Evolutionary conservation across 37 sponge, comb jelly and placozoan genomes (phyloP).

Genomic region (Ianthella basta): DNA sequence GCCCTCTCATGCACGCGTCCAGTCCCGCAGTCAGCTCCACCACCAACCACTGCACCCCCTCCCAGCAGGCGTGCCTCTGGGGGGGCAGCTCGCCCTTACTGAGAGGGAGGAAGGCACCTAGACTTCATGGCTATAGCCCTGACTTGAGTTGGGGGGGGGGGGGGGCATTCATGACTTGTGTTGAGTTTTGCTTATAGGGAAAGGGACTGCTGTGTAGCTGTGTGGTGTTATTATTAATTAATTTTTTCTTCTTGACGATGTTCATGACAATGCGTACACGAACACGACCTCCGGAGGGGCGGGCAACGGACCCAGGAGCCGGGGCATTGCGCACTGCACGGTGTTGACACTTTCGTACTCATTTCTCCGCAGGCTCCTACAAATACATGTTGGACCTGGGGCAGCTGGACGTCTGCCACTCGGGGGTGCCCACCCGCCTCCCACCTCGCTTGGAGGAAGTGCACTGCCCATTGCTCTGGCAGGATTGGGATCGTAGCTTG

Average conservation of each 20-base stretch:
- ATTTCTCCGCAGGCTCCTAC: slow-evolving; percentile 1
- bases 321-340: too few species aligned
- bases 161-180: too few species aligned
- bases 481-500: neutral
- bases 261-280: too few species aligned
- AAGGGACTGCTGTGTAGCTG: too few species aligned
- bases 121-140: neutral
- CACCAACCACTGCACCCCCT: too few species aligned
- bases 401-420: slow-evolving; percentile 10
- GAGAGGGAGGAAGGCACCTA: too few species aligned
- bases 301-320: too few species aligned
- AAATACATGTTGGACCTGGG: slow-evolving; percentile 1
- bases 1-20: slow-evolving; percentile 3
- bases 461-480: neutral
- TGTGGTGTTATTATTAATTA: too few species aligned
- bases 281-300: too few species aligned
- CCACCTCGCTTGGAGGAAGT: neutral
- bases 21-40: neutral
- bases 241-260: too few species aligned
- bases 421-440: neutral
- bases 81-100: neutral
- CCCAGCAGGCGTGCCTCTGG: neutral
- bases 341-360: neutral
- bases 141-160: neutral
- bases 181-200: too few species aligned